These are phyloP conservation scores for Mesorhabditis spiculigera DNA, from an alignment of 2,888 invertebrate genomes.

Conservation along the genomic window DNA sequence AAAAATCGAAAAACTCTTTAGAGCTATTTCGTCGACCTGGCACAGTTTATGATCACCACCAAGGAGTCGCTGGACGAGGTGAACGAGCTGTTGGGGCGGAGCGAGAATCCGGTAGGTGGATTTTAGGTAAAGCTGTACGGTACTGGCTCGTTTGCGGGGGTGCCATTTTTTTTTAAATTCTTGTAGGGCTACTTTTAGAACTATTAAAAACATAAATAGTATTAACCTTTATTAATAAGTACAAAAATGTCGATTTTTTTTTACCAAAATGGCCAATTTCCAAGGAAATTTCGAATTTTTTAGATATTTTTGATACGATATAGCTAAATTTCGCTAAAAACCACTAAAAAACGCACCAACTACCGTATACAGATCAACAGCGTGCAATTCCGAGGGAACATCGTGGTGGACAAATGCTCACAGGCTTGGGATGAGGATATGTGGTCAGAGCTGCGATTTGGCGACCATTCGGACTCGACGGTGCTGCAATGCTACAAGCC, in stretches of 20 bases:
- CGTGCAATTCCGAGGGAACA: constrained; percentile 49
- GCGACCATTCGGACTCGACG: constrained; percentile 19
- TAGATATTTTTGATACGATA: too few species aligned
- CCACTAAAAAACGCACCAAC: too few species aligned
- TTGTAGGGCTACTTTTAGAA: not conserved
- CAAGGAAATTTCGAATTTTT: too few species aligned
- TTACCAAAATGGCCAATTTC: too few species aligned
- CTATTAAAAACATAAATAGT: not conserved
- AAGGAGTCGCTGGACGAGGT: constrained; percentile 43
- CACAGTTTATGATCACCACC: constrained; percentile 44
- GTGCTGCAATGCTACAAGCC: constrained; percentile 51
- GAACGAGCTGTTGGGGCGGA: constrained; percentile 29
- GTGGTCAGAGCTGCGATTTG: constrained; percentile 49
- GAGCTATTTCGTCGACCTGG: constrained; percentile 44
- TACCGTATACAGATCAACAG: constrained; percentile 21
- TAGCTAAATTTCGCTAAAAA: too few species aligned
- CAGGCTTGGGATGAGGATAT: constrained; percentile 50
- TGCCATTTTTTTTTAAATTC: not conserved
- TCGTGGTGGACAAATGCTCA: constrained; percentile 39
- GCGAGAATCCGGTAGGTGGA: not conserved
- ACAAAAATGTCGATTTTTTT: too few species aligned
- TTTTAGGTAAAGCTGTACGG: not conserved
- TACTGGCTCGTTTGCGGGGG: not conserved
- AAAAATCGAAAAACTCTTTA: constrained; percentile 14
- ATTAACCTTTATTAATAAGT: not conserved